Evolutionary conservation across 2,797 vertebrate species (phyloP).

Genomic region (Antennarius maculatus): DNA sequence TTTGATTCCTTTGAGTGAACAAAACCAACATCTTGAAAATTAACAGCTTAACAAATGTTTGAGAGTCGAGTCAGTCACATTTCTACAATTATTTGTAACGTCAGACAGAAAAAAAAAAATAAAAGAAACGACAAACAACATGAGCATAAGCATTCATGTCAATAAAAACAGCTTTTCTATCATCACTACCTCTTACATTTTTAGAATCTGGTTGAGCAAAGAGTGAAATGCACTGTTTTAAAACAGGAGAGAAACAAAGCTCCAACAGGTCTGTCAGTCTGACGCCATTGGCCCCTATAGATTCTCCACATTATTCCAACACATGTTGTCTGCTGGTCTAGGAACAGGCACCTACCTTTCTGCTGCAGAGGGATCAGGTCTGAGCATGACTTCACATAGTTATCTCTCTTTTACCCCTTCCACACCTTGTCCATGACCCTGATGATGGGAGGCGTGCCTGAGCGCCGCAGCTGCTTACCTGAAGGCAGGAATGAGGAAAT

Average conservation of each 20-base stretch:
- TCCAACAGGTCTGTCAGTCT: background rate
- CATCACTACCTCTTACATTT: too few relatives aligned
- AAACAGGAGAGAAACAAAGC: background rate
- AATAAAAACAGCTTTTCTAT: background rate
- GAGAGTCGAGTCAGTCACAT: background rate
- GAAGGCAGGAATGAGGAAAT: background rate
- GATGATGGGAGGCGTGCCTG: slow-evolving; percentile 8
- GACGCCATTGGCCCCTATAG: too few relatives aligned
- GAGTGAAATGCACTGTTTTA: background rate
- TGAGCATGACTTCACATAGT: slow-evolving; percentile 45
- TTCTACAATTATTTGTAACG: background rate
- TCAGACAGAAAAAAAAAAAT: background rate
- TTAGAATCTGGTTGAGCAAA: background rate
- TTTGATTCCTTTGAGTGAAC: background rate
- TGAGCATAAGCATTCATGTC: background rate
- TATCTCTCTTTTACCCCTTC: slow-evolving; percentile 24
- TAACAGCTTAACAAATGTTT: background rate
- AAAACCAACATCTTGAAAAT: background rate
- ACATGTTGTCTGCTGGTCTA: background rate
- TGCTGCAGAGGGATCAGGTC: slow-evolving; percentile 52
- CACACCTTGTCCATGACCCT: slow-evolving; percentile 39
- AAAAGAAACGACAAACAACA: background rate
- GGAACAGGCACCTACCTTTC: slow-evolving; percentile 50
- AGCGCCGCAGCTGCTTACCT: background rate
- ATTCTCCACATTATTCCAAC: too few relatives aligned